phyloP scores from a whole-genome alignment of 2,797 vertebrate genomes.

The Squalus acanthias region DNA sequence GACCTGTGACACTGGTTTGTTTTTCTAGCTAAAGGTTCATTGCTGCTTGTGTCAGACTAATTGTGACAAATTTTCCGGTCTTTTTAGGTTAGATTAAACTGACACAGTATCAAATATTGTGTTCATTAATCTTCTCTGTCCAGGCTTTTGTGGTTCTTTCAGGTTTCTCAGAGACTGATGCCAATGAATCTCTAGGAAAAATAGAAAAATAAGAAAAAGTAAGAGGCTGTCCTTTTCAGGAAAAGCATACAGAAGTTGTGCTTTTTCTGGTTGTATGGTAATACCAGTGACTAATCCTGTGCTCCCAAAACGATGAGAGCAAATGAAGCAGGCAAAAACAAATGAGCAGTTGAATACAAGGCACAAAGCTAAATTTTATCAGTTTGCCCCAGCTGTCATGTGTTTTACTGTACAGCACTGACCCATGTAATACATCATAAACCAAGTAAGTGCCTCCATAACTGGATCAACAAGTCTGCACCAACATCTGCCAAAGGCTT shows the following conservation, averaged over 20 bases:
- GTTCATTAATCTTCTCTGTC: not conserved
- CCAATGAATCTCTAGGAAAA: not conserved
- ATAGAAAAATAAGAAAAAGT: no score
- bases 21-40: not conserved
- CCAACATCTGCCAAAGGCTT: not conserved
- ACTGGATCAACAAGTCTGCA: not conserved
- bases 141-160: not conserved
- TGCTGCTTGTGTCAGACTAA: not conserved
- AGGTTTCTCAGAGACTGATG: not conserved
- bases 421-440: not conserved
- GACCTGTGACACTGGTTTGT: not conserved
- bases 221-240: not conserved
- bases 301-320: not conserved
- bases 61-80: not conserved
- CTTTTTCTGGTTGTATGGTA: not conserved
- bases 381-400: not conserved
- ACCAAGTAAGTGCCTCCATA: not conserved
- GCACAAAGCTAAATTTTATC: not conserved
- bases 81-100: not conserved
- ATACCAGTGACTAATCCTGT: not conserved
- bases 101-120: not conserved
- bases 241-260: not conserved
- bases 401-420: not conserved
- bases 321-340: not conserved
- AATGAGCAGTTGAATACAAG: not conserved